A percentile compares a stretch with the other conserved stretches of the same genome.
Evolutionary conservation across 1,140 invertebrate genomes (phyloP).

Genomic region (Amphibalanus amphitrite): DNA sequence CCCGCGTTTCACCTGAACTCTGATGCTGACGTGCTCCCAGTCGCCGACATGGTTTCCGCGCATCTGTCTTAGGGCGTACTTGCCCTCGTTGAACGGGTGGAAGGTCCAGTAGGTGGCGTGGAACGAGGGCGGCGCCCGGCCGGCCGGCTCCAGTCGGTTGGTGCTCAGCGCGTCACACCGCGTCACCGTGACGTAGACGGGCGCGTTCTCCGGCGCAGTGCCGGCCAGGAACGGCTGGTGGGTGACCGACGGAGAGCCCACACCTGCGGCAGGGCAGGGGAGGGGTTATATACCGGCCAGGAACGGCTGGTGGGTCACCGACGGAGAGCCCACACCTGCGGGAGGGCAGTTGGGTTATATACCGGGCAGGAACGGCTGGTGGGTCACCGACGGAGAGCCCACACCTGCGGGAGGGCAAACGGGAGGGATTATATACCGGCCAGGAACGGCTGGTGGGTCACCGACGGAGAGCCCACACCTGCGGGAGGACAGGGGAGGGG

Average conservation of each 20-base stretch:
- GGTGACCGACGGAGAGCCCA: not conserved
- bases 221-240: not conserved
- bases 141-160: not conserved
- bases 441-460: no score
- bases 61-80: constrained; percentile 36
- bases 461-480: no score
- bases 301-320: no score
- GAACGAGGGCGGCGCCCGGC: constrained; percentile 25
- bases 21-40: constrained; percentile 45
- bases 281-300: no score
- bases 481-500: no score
- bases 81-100: constrained; percentile 43
- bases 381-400: no score
- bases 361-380: no score
- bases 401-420: no score
- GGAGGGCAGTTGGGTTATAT: no score
- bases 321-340: no score
- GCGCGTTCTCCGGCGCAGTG: not conserved
- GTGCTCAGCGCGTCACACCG: not conserved
- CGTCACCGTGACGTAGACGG: not conserved
- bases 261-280: no score
- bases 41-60: constrained; percentile 46
- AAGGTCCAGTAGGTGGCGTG: constrained; percentile 49
- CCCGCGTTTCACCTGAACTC: constrained; percentile 30
- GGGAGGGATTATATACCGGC: no score